A percentile compares a stretch with the other conserved stretches of the same genome.
Evolutionary conservation across 2,888 invertebrate species (phyloP).

Genomic region (Buathra laborator): DNA sequence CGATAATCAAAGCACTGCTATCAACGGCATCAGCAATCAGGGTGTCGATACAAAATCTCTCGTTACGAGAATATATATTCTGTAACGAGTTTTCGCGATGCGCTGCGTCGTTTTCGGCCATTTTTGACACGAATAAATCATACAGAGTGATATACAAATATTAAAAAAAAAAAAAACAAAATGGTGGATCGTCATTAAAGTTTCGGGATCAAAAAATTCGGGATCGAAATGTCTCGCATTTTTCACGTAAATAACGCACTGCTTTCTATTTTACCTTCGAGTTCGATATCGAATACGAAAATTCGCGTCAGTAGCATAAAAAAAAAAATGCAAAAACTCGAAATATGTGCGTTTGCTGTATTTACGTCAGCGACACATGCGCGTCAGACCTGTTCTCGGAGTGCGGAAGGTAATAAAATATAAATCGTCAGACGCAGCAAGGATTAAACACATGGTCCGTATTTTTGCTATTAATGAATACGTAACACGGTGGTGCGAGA

Average conservation of each 20-base stretch:
- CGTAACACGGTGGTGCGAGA: constrained; percentile 66
- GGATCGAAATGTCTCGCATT: too few species aligned
- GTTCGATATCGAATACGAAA: too few species aligned
- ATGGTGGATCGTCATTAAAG: neutral
- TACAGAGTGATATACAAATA: neutral
- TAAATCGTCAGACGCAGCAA: constrained; percentile 67
- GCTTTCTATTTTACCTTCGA: too few species aligned
- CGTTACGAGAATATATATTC: constrained; percentile 3
- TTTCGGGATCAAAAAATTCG: neutral
- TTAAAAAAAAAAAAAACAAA: neutral
- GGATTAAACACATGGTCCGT: constrained; percentile 67
- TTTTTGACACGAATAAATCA: neutral
- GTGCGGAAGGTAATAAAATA: constrained; percentile 21
- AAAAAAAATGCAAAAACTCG: too few species aligned
- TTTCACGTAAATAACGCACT: too few species aligned
- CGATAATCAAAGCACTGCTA: constrained; percentile 43
- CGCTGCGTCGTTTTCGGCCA: neutral
- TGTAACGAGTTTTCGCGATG: constrained; percentile 29
- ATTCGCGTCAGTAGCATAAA: too few species aligned
- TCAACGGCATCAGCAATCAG: constrained; percentile 50
- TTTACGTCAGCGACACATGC: neutral
- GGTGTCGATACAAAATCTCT: constrained; percentile 24
- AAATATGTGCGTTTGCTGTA: too few species aligned
- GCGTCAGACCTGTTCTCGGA: neutral
- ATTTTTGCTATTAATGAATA: constrained; percentile 75